Evolutionary conservation across 2,113 vertebrate species (phyloP).

Genomic region (Dromaius novaehollandiae): DNA sequence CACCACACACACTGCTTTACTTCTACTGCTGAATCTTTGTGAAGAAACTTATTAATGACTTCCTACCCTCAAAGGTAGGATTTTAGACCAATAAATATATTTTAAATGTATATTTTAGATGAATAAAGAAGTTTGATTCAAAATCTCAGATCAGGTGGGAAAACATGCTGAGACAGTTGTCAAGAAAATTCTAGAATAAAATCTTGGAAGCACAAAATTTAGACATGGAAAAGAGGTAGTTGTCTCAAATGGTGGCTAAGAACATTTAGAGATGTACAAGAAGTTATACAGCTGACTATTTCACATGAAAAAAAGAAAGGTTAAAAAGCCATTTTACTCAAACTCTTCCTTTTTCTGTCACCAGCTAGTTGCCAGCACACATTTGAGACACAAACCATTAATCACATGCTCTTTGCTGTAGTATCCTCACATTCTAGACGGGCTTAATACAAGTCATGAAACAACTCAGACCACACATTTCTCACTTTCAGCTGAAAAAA

Average conservation of each 20-base stretch:
- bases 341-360: background rate
- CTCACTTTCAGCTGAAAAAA: background rate
- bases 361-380: background rate
- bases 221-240: background rate
- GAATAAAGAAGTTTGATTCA: background rate
- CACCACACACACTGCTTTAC: background rate
- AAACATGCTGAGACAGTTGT: background rate
- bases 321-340: background rate
- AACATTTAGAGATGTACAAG: background rate
- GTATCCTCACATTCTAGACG: background rate
- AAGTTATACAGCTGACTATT: background rate
- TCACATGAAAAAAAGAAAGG: background rate
- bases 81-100: background rate
- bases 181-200: background rate
- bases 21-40: background rate
- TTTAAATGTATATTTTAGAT: background rate
- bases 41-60: background rate
- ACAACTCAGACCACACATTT: background rate
- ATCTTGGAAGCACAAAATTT: background rate
- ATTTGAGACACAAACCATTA: background rate
- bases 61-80: background rate
- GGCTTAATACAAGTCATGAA: background rate
- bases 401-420: background rate
- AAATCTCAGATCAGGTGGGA: background rate
- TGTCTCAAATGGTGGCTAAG: background rate